A percentile compares a stretch with the other conserved stretches of the same genome.
phyloP scores from a whole-genome alignment of 2,888 invertebrate genomes.

The Drosophila fungiperda region DNA sequence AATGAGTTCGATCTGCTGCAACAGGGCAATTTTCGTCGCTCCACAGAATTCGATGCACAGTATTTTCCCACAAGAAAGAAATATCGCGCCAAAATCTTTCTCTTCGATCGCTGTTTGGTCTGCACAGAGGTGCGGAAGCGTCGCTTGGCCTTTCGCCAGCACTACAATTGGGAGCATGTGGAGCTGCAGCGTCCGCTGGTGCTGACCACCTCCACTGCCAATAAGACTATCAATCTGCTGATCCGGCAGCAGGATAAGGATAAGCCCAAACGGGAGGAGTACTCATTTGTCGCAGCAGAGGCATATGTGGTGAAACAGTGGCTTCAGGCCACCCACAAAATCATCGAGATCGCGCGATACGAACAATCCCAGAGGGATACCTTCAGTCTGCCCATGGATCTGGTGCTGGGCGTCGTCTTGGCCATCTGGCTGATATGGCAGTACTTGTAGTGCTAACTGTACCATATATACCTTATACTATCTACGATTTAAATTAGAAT shows the following conservation, averaged over 20 bases:
- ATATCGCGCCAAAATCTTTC: conserved; percentile 83
- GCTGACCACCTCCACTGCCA: conserved; percentile 64
- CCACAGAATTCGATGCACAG: conserved; percentile 83
- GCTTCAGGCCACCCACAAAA: conserved; percentile 77
- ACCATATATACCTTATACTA: conserved; percentile 1
- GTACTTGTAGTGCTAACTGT: conserved; percentile 67
- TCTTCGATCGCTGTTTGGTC: conserved; percentile 83
- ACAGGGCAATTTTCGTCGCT: conserved; percentile 82
- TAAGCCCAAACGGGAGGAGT: conserved; percentile 73
- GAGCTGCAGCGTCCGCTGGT: conserved; percentile 77
- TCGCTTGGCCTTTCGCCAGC: conserved; percentile 82
- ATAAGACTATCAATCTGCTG: conserved; percentile 78
- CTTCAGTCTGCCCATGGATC: conserved; percentile 82
- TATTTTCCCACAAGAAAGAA: conserved; percentile 82
- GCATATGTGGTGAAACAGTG: conserved; percentile 80
- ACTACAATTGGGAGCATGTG: conserved; percentile 81
- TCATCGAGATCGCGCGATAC: conserved; percentile 75
- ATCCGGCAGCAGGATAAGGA: conserved; percentile 61
- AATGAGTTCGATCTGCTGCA: conserved; percentile 82
- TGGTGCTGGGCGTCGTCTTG: conserved; percentile 73
- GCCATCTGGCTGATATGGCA: conserved; percentile 83
- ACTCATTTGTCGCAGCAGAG: conserved; percentile 77
- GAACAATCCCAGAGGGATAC: conserved; percentile 72
- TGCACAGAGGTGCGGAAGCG: conserved; percentile 84
- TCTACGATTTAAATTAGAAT: conserved; percentile 42